A percentile compares a stretch with the other conserved stretches of the same genome.
Conservation (phyloP, 2,797 vertebrate genomes). For the Selene dorsalis region DNA sequence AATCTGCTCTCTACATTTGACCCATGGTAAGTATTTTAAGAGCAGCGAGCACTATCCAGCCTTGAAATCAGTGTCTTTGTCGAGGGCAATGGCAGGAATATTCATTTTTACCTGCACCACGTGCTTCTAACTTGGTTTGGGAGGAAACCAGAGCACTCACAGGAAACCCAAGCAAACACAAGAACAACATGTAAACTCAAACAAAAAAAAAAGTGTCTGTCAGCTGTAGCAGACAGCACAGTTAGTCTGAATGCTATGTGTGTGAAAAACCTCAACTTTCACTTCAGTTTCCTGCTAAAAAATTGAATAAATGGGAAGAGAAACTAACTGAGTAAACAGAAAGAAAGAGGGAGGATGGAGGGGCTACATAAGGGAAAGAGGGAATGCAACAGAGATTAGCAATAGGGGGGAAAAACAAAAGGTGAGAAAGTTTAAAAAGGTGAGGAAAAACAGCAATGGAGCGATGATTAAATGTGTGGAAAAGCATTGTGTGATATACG, state of each 20-base stretch:
- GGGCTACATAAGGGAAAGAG: background rate
- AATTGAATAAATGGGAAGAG: slow-evolving; percentile 48
- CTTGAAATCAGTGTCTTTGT: slow-evolving; percentile 3
- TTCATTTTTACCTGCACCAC: slow-evolving; percentile 1
- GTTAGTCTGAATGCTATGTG: background rate
- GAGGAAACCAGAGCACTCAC: background rate
- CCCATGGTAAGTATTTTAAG: background rate
- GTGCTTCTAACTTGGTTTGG: background rate
- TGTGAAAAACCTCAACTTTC: slow-evolving; percentile 32
- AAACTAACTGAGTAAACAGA: slow-evolving; percentile 55
- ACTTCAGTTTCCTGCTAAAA: slow-evolving; percentile 49
- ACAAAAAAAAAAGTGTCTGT: background rate
- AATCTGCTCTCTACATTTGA: background rate
- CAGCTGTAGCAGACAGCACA: too few relatives aligned
- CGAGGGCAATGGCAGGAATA: background rate
- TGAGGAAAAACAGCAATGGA: background rate
- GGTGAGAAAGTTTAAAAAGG: slow-evolving; percentile 10
- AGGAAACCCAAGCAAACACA: background rate
- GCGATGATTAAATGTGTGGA: slow-evolving; percentile 10
- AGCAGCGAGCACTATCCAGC: background rate
- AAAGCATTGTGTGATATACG: background rate
- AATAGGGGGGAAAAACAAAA: slow-evolving; percentile 1
- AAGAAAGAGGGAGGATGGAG: background rate
- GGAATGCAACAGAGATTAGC: background rate
- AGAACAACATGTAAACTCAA: background rate